Percentiles rank a stretch among this genome's conserved stretches.
These are phyloP conservation scores for Trichomalopsis sarcophagae DNA, from an alignment of 1,140 invertebrate species.

Conservation along the genomic window DNA sequence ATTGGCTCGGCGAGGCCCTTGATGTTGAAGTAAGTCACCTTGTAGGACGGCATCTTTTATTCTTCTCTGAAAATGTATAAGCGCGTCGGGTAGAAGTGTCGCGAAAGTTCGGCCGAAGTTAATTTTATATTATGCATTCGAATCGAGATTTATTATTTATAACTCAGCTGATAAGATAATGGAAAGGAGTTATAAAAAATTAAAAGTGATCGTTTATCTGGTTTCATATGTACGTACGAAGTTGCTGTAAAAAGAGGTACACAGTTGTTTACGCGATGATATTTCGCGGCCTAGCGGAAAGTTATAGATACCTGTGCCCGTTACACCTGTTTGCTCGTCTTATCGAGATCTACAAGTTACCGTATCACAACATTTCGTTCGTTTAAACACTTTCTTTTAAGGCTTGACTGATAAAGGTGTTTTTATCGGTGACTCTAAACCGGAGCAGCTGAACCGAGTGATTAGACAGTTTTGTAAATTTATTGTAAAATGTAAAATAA, in stretches of 20 bases:
- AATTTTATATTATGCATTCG: too few relatives aligned
- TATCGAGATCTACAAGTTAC: neutral
- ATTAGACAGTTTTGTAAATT: too few relatives aligned
- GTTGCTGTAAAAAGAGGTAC: too few relatives aligned
- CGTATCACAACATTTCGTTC: neutral
- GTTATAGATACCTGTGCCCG: neutral
- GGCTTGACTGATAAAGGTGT: neutral
- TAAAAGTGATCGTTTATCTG: neutral
- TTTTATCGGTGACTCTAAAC: neutral
- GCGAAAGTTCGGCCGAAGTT: too few relatives aligned
- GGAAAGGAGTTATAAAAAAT: too few relatives aligned
- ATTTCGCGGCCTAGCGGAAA: neutral
- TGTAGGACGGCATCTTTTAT: conserved; percentile 68
- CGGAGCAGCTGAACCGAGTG: too few relatives aligned
- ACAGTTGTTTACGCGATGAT: neutral
- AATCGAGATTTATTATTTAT: too few relatives aligned
- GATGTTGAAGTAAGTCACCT: conserved; percentile 77
- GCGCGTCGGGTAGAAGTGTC: too few relatives aligned
- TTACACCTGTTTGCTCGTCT: neutral
- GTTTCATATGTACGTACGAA: too few relatives aligned
- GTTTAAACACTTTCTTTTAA: neutral
- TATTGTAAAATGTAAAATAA: too few relatives aligned
- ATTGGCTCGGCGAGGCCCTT: conserved; percentile 79
- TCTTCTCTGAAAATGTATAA: neutral
- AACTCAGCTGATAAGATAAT: too few relatives aligned